Evolutionary conservation across 1,140 invertebrate species (phyloP), one percentile per base, ranked within the genome.

Genomic region (Lordiphosa mommai): DNA sequence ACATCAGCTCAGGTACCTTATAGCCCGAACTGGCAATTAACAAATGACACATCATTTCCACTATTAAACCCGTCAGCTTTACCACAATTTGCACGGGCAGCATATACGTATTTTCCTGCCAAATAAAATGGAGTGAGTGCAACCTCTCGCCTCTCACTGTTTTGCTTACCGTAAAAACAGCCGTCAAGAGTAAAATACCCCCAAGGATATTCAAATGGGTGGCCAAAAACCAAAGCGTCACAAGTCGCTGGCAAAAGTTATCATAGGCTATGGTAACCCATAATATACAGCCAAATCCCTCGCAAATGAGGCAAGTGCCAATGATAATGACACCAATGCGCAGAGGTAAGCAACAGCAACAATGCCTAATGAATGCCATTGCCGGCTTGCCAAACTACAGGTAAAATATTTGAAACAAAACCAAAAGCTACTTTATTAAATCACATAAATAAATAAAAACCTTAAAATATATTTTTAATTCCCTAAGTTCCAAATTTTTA

Each of bases 41-140:
- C 17, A 76, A 20, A 41, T 71, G 60, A 10, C 33, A 56, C 6
- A 58, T 7, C 33, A 76, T 40, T 47, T 63, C 53, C 4, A 72
- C 3, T 2, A 72, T 59, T 9, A 68, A 34, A 4, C 52, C 51
- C 1, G 1, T 7, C 0, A 73, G 41, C 12, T 61, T 59, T 0
- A 61, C 14, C 4, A 73, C 52, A 17, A 72, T 50, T 12, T 67
- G 63, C 14, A 72, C 14, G 0, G 71, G 71, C 8, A 73, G 30
- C 8, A 59, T 17, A 12, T 20, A 3, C 43, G 29, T 34, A 4
- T 33, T 37, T 2, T 17, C 2, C 44, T 64, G 51, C 29, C 40
- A 37, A 4, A 7, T 30, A 3, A 17, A 13, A 40, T 3, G 7
- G 2, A 6, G 0, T 20, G 8, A 2, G 9, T 14, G 6, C 0